Evolutionary conservation across 2,888 invertebrate genomes (phyloP), one percentile per base, ranked within the genome.

Genomic region (Nemotelus nigrinus): DNA sequence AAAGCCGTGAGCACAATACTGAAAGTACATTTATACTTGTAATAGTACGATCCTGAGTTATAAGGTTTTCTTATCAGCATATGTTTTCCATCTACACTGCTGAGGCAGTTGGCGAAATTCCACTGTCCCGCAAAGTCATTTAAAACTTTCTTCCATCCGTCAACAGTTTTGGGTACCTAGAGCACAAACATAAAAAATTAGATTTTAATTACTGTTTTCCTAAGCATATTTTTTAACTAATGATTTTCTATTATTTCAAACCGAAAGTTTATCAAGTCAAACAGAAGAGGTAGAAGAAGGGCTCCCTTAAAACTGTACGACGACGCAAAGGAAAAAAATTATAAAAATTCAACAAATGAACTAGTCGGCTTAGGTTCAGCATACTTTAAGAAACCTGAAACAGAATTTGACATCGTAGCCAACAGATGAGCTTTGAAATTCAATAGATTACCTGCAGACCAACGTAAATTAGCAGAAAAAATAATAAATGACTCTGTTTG

Each of bases 1-100:
- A 79, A 10, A 8, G 78, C 79, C 76, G 79, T 77, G n/a, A 79
- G 65, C 25, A 80, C 80, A 53, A 79, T 77, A 64, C 78, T 78
- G 44, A 70, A 70, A 7, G 39, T 78, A 55, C 76, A 75, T 78
- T 80, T 78, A 47, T 78, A 78, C 58, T 80, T 80, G n/a, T 78
- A 79, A 68, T 78, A 78, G 70, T 65, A 79, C 41, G 79, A 78
- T 64, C 79, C 75, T 3, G 76, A 71, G 43, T 75, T 45, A 8
- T 53, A n/a, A 8, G 80, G 80, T 76, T 77, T 77, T 10, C 7
- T 57, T 25, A 80, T 78, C 5, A 57, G 57, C 3, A 79, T 58
- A 64, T 80, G 77, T 48, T 78, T 78, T 55, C 80, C 79, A 47
- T 78, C 76, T 6, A 80, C 75, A 57, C 79, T 77, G n/a, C 78